Percentiles rank a stretch among this genome's conserved stretches.
Conservation (phyloP, 2,797 vertebrate species). For the Syngnathus rostellatus region DNA sequence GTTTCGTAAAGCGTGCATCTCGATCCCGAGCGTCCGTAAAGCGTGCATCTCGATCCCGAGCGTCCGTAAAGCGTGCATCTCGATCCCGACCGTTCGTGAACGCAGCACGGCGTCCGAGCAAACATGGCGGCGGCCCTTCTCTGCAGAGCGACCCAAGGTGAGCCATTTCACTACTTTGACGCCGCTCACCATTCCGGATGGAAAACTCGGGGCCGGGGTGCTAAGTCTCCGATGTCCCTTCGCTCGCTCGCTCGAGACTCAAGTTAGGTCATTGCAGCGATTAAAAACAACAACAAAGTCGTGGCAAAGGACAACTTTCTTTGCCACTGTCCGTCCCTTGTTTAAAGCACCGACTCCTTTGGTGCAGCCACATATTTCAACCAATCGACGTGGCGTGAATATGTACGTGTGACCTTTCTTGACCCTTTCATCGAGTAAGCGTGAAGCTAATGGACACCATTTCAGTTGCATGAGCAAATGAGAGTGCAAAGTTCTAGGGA, state of each 20-base stretch:
- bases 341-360: no score
- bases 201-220: no score
- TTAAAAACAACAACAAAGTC: no score
- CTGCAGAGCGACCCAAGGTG: background rate
- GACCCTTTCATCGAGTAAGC: constrained; percentile 5
- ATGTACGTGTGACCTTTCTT: background rate
- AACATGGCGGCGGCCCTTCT: background rate
- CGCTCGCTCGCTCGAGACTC: background rate
- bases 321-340: background rate
- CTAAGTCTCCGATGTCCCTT: background rate
- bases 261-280: no score
- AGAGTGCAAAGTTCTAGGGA: background rate
- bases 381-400: background rate
- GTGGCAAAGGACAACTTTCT: no score
- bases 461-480: background rate
- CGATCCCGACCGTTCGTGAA: background rate
- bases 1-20: no score
- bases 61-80: no score
- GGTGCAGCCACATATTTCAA: background rate
- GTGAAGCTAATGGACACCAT: no score
- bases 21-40: no score
- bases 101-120: background rate
- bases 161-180: background rate
- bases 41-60: no score
- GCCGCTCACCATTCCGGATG: no score